Percentiles rank a stretch among this genome's conserved stretches.
Evolutionary conservation across 2,113 vertebrate genomes (phyloP).

Genomic region (Carassius auratus): DNA sequence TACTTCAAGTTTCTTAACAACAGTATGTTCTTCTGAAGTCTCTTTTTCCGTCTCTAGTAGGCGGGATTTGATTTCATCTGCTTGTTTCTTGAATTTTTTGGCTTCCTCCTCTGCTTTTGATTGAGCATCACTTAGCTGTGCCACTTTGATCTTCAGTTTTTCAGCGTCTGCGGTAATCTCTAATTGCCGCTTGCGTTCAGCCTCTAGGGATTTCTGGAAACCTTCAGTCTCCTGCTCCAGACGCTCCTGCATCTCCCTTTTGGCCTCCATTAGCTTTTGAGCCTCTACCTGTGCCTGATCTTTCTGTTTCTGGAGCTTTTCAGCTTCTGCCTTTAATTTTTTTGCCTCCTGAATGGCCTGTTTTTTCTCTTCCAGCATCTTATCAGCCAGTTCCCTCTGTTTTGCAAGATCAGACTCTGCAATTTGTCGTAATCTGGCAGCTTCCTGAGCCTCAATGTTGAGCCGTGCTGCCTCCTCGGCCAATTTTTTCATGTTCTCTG

Average conservation of each 20-base stretch:
- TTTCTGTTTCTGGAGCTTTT: slow-evolving; percentile 91
- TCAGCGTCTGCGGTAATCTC: slow-evolving; percentile 86
- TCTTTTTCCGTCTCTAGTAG: slow-evolving; percentile 81
- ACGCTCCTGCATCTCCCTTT: slow-evolving; percentile 87
- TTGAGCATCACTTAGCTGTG: slow-evolving; percentile 87
- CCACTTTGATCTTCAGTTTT: slow-evolving; percentile 83
- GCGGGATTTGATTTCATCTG: slow-evolving; percentile 82
- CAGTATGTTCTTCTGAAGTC: slow-evolving; percentile 77
- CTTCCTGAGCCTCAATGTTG: slow-evolving; percentile 86
- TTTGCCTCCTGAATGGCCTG: slow-evolving; percentile 93
- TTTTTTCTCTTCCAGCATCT: slow-evolving; percentile 96
- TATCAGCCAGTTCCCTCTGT: slow-evolving; percentile 88
- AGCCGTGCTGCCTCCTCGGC: slow-evolving; percentile 90
- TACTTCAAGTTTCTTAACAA: slow-evolving; percentile 87
- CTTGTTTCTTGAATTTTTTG: slow-evolving; percentile 88
- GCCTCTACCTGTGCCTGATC: slow-evolving; percentile 89
- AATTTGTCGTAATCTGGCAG: slow-evolving; percentile 83
- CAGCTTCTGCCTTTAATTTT: slow-evolving; percentile 85
- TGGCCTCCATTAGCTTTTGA: slow-evolving; percentile 88
- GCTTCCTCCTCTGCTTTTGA: slow-evolving; percentile 87
- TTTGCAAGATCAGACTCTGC: slow-evolving; percentile 85
- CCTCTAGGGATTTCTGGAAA: slow-evolving; percentile 90
- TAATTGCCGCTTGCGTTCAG: slow-evolving; percentile 84
- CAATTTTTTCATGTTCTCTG: slow-evolving; percentile 91
- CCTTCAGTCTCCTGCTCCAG: slow-evolving; percentile 86